Conservation (phyloP, 2,888 invertebrate genomes). For the Pyralis farinalis region DNA sequence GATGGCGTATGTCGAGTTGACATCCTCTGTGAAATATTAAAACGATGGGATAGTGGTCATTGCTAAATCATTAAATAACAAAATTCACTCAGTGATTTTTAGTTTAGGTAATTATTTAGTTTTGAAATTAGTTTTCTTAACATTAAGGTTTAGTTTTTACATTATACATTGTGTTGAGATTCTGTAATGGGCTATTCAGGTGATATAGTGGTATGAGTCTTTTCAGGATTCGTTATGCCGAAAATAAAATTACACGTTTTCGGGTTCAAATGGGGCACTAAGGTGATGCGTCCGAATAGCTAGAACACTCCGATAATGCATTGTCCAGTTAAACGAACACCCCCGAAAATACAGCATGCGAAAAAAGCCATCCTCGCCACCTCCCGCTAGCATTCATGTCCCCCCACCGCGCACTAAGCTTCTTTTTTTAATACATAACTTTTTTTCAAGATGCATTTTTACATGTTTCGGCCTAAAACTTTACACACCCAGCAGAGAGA, state of each 20-base stretch:
- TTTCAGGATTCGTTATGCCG: not conserved
- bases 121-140: no score
- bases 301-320: conserved; percentile 68
- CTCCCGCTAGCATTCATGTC: conserved; percentile 72
- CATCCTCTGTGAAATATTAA: no score
- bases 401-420: conserved; percentile 78
- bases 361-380: conserved; percentile 75
- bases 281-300: conserved; percentile 66
- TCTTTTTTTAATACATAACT: conserved; percentile 82
- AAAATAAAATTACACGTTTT: conserved; percentile 26
- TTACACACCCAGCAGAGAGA: conserved; percentile 75
- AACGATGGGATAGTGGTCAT: no score
- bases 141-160: no score
- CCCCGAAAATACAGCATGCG: conserved; percentile 78
- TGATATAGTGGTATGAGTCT: not conserved
- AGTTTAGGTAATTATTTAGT: no score
- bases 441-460: conserved; percentile 82
- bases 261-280: conserved; percentile 58
- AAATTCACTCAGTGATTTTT: no score
- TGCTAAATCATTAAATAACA: no score
- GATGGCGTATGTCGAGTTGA: no score
- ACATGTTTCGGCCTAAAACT: conserved; percentile 81
- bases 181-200: not conserved
- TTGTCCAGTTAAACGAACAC: conserved; percentile 74
- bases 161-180: no score